Percentiles rank a stretch among this genome's conserved stretches.
Conservation (phyloP, 2,797 vertebrate genomes). For the Malacoctenus gilli region DNA sequence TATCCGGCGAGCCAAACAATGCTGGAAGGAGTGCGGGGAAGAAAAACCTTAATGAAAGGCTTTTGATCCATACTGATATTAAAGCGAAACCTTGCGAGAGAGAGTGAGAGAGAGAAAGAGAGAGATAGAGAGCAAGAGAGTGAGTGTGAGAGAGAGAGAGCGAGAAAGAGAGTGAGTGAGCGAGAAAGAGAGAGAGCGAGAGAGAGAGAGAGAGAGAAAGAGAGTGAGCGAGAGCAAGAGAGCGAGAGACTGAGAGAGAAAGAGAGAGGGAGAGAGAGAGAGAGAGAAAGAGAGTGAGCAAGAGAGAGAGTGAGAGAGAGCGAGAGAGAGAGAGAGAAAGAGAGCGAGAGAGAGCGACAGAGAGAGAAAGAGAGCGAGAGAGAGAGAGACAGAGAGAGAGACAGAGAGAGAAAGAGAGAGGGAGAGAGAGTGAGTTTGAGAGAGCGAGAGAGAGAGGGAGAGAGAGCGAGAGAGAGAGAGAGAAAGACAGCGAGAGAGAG, state of each 20-base stretch:
- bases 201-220: conserved; percentile 36
- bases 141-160: conserved; percentile 30
- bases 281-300: conserved; percentile 9
- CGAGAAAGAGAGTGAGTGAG: conserved; percentile 62
- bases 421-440: too few relatives aligned
- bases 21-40: conserved; percentile 73
- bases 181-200: conserved; percentile 8
- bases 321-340: conserved; percentile 10
- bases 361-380: conserved; percentile 74
- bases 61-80: conserved; percentile 81
- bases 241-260: conserved; percentile 39
- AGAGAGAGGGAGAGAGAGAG: conserved; percentile 12
- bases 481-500: conserved; percentile 60
- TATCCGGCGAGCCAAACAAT: conserved; percentile 82
- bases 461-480: conserved; percentile 7
- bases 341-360: conserved; percentile 53
- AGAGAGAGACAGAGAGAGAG: too few relatives aligned
- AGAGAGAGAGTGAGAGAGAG: conserved; percentile 66
- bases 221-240: conserved; percentile 33
- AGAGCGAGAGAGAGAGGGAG: conserved; percentile 17
- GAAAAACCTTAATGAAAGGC: conserved; percentile 78
- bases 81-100: conserved; percentile 66
- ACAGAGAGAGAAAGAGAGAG: conserved; percentile 6
- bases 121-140: conserved; percentile 12
- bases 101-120: too few relatives aligned